Evolutionary conservation across 2,888 invertebrate genomes (phyloP), one percentile per base, ranked within the genome.

Genomic region (Lasioglossum figueresi): DNA sequence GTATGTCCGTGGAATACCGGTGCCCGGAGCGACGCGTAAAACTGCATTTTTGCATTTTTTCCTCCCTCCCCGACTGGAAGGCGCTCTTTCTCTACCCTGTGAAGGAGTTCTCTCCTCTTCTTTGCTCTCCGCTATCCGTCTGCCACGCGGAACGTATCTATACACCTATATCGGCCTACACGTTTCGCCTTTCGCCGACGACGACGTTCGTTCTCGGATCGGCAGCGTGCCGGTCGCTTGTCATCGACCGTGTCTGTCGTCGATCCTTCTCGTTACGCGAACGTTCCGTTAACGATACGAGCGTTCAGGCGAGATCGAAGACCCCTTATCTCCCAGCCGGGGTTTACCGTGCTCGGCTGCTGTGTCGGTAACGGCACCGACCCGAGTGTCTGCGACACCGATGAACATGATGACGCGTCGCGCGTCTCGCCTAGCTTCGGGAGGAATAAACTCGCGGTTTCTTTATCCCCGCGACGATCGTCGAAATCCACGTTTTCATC

Each of bases 1-100:
- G 91, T 91, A 92, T 89, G 89, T 84, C 88, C 84, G 88, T 85
- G 89, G 91, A 92, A 92, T 88, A 87, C 86, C 83, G 83, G 74
- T 82, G 84, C 83, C 79, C 83, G 77, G 19, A 80, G 86, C 71
- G 73, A 40, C 79, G 70, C 87, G 80, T 82, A 81, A 83, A 87
- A 83, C 68, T 82, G 83, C 88, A 80, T 87, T 89, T 89, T 88
- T 89, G 75, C 84, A 83, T 88, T 85, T 82, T 85, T 82, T 77
- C 76, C 52, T 37, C 37, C 66, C 52, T 45, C 43, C 66, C 48
- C 68, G 73, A 45, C 59, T 52, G 27, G 16, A 14, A 31, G 19
- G 10, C 8, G 8, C 40, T 40, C 16, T 40, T 75, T 68, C 59
- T 40, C 72, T 63, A 63, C 6, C 59, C 59, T 0, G 59, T 6